phyloP scores from a whole-genome alignment of 2,888 invertebrate genomes.

The Dione vanillae region DNA sequence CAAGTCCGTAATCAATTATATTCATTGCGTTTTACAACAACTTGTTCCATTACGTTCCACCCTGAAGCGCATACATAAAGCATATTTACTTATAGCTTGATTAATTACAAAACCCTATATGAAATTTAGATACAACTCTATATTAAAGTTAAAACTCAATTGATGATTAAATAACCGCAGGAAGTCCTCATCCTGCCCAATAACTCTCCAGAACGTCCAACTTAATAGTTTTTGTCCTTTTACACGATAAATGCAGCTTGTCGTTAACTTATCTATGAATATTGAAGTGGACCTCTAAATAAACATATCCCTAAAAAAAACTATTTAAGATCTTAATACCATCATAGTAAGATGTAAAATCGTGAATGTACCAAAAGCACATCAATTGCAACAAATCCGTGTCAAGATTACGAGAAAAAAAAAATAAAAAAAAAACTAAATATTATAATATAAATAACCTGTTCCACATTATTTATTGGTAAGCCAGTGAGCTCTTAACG shows the following conservation, averaged over 20 bases:
- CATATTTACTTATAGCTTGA: conserved; percentile 15
- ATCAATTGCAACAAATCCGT: conserved; percentile 79
- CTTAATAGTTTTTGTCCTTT: conserved; percentile 44
- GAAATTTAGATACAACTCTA: conserved; percentile 20
- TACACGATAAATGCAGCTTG: conserved; percentile 46
- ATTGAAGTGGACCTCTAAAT: conserved; percentile 60
- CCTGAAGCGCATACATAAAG: conserved; percentile 2
- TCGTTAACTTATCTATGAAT: conserved; percentile 62
- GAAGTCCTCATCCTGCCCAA: conserved; percentile 46
- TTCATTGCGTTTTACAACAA: conserved; percentile 2
- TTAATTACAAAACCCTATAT: conserved; percentile 29
- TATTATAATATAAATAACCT: conserved; percentile 65
- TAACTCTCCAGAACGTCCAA: conserved; percentile 48
- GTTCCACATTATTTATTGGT: conserved; percentile 77
- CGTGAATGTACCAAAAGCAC: conserved; percentile 57
- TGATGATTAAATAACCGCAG: conserved; percentile 43
- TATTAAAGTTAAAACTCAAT: conserved; percentile 34
- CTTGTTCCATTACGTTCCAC: neutral
- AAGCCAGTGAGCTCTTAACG: conserved; percentile 66
- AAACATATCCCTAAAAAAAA: neutral
- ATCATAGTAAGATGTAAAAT: conserved; percentile 60
- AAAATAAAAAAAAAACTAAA: conserved; percentile 2
- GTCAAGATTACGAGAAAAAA: conserved; percentile 60
- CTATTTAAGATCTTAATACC: conserved; percentile 25
- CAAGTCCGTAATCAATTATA: neutral